Conservation (phyloP, 2,113 vertebrate genomes). For the Indri indri region DNA sequence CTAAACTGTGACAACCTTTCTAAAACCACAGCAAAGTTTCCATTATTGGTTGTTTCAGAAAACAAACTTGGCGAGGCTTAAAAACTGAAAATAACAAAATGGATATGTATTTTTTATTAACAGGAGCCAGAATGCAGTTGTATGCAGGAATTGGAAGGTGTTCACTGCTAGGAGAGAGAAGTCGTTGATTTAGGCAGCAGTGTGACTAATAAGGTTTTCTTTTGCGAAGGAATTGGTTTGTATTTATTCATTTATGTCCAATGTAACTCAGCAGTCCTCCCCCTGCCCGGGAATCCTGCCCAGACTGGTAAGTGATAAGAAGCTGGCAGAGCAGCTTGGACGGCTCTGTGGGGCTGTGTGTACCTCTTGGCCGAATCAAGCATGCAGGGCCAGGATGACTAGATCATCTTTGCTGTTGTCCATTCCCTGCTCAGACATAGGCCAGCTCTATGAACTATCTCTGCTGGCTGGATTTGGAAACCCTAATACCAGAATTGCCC, state of each 20-base stretch:
- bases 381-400: background rate
- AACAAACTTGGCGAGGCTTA: conserved; percentile 65
- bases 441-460: background rate
- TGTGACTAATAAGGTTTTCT: conserved; percentile 74
- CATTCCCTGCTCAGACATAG: background rate
- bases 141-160: conserved; percentile 48
- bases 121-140: conserved; percentile 52
- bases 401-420: background rate
- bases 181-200: conserved; percentile 55
- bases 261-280: conserved; percentile 49
- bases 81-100: conserved; percentile 62
- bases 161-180: conserved; percentile 42
- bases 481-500: background rate
- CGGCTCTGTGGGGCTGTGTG: background rate
- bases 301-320: conserved; percentile 52
- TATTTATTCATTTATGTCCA: conserved; percentile 68
- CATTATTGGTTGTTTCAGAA: conserved; percentile 60
- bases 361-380: background rate
- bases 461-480: background rate
- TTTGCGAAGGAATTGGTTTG: conserved; percentile 71
- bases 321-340: background rate
- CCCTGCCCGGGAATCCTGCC: conserved; percentile 33
- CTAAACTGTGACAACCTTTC: conserved; percentile 11
- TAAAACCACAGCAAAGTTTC: conserved; percentile 48
- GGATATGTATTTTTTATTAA: conserved; percentile 64